Conservation (phyloP, 2,888 invertebrate species). For the Zaprionus obscuricornis region DNA sequence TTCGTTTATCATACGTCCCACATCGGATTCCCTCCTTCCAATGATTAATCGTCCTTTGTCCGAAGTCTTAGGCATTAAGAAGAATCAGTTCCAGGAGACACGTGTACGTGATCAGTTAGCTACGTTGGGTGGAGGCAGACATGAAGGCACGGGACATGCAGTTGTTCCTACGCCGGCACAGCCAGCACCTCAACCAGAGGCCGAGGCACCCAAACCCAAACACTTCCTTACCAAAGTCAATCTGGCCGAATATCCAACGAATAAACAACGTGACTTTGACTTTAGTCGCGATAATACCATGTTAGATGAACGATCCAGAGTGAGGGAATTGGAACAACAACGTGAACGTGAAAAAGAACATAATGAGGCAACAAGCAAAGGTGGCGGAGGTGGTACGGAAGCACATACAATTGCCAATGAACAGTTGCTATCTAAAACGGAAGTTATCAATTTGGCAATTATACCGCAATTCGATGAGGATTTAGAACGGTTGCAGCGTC, state of each 20-base stretch:
- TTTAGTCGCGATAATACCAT: slow-evolving; percentile 82
- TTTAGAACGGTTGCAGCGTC: slow-evolving; percentile 80
- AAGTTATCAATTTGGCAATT: slow-evolving; percentile 83
- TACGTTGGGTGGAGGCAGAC: slow-evolving; percentile 61
- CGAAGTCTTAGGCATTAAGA: slow-evolving; percentile 83
- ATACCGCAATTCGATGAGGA: slow-evolving; percentile 83
- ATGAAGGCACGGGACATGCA: slow-evolving; percentile 61
- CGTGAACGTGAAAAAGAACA: slow-evolving; percentile 60
- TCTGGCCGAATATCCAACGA: slow-evolving; percentile 80
- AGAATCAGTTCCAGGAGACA: slow-evolving; percentile 83
- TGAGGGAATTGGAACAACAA: slow-evolving; percentile 69
- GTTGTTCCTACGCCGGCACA: too few species aligned
- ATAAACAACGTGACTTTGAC: slow-evolving; percentile 80
- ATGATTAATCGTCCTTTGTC: slow-evolving; percentile 83
- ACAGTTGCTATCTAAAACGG: slow-evolving; percentile 82
- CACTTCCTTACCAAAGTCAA: slow-evolving; percentile 81
- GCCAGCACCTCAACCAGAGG: too few species aligned
- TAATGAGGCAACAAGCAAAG: slow-evolving; percentile 58
- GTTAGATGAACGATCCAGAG: slow-evolving; percentile 80
- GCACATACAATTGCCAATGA: slow-evolving; percentile 79
- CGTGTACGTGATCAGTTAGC: slow-evolving; percentile 81
- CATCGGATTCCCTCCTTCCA: slow-evolving; percentile 81
- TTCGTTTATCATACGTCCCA: slow-evolving; percentile 76
- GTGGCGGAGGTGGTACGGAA: slow-evolving; percentile 51
- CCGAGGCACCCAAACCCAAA: slow-evolving; percentile 47